phyloP scores from a whole-genome alignment of 37 sponge, comb jelly and placozoan species.

The Diacarnus erythraeanus region DNA sequence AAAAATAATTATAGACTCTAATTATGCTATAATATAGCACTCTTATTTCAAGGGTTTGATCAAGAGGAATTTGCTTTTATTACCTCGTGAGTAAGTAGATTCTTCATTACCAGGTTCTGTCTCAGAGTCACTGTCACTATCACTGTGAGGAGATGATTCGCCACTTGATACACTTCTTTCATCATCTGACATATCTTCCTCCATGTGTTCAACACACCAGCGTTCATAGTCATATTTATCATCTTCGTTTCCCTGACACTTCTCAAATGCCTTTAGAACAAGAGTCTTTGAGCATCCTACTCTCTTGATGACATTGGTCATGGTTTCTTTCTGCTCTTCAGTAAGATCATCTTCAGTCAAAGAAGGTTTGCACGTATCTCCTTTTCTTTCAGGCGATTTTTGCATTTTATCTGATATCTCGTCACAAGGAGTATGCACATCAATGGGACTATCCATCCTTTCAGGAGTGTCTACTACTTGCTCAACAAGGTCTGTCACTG shows the following conservation, averaged over 20 bases:
- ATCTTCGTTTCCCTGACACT: neutral
- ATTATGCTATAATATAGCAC: too few species aligned
- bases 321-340: constrained; percentile 12
- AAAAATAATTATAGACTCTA: too few species aligned
- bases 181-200: constrained; percentile 14
- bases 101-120: neutral
- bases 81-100: neutral
- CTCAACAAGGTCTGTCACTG: neutral
- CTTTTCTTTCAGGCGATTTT: neutral
- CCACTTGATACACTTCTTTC: neutral
- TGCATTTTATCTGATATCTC: neutral
- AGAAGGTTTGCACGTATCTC: constrained; percentile 3
- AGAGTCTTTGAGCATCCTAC: neutral
- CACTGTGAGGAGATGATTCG: neutral
- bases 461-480: neutral
- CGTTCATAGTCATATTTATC: constrained; percentile 25
- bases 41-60: too few species aligned
- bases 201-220: constrained; percentile 36
- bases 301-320: neutral
- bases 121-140: neutral
- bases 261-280: constrained; percentile 32
- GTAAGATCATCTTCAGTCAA: constrained; percentile 23
- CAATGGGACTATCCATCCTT: neutral
- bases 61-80: neutral
- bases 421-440: neutral